phyloP scores from a whole-genome alignment of 2,797 vertebrate genomes.

The Melanotaenia trifasciata region DNA sequence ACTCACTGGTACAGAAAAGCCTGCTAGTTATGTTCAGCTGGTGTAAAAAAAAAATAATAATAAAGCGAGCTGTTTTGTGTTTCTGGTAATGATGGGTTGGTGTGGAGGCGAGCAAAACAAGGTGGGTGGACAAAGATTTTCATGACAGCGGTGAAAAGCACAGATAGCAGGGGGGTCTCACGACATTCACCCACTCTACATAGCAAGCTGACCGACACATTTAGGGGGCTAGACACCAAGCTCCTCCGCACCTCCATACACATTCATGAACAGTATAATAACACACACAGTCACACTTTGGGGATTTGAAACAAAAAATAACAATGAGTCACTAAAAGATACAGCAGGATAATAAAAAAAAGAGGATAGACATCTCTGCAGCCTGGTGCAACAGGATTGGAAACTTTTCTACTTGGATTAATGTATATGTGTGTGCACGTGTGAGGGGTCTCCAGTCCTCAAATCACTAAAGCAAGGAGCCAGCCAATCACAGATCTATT shows the following conservation, averaged over 20 bases:
- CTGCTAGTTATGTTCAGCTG: conserved; percentile 5
- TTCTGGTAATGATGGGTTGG: conserved; percentile 48
- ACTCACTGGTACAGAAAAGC: conserved; percentile 20
- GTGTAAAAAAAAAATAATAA: conserved; percentile 12
- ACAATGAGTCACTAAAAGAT: conserved; percentile 47
- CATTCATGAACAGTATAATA: conserved; percentile 28
- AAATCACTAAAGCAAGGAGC: conserved; percentile 49
- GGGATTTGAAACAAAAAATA: neutral
- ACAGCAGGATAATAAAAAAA: conserved; percentile 19
- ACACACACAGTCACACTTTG: conserved; percentile 1
- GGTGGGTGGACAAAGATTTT: conserved; percentile 61
- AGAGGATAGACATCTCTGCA: conserved; percentile 27
- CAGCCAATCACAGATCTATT: conserved; percentile 71
- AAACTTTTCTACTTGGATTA: conserved; percentile 10
- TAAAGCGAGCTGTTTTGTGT: conserved; percentile 13
- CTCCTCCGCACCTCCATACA: conserved; percentile 27
- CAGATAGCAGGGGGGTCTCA: conserved; percentile 62
- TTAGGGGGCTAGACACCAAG: conserved; percentile 49
- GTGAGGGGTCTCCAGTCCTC: conserved; percentile 25
- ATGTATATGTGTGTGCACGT: conserved; percentile 1
- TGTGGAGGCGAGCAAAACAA: conserved; percentile 23
- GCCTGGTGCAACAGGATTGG: neutral
- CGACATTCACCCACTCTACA: conserved; percentile 73
- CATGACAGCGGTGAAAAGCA: conserved; percentile 62
- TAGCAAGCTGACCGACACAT: conserved; percentile 55